Conservation (phyloP, 2,888 invertebrate genomes). For the Pammene fasciana region DNA sequence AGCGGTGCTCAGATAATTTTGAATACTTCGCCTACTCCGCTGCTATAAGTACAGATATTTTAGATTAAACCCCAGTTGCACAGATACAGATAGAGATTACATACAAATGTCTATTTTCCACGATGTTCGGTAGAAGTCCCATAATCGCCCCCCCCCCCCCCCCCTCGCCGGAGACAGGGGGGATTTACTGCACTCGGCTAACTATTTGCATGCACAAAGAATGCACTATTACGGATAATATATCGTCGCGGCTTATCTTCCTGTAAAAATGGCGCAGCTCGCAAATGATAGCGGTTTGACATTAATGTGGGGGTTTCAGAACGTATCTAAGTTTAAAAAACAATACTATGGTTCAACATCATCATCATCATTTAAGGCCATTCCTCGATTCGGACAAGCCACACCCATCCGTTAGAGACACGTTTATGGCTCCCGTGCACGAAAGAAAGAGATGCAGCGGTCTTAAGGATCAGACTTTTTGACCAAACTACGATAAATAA, state of each 20-base stretch:
- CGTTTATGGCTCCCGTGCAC: too few species aligned
- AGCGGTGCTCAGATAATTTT: too few species aligned
- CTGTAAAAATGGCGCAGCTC: constrained; percentile 36
- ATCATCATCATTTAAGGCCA: too few species aligned
- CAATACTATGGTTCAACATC: too few species aligned
- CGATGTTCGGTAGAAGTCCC: constrained; percentile 16
- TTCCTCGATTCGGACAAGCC: too few species aligned
- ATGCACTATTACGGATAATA: constrained; percentile 44
- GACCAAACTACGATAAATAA: too few species aligned
- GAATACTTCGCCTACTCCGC: too few species aligned
- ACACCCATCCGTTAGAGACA: too few species aligned
- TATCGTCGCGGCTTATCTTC: constrained; percentile 34
- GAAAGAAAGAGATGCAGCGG: too few species aligned
- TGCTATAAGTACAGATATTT: too few species aligned
- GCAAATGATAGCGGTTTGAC: constrained; percentile 34
- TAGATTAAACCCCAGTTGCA: too few species aligned
- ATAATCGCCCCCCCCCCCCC: constrained; percentile 9
- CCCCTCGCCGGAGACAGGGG: constrained; percentile 53
- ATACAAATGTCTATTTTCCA: constrained; percentile 13
- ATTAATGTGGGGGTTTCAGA: constrained; percentile 11
- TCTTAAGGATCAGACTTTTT: too few species aligned
- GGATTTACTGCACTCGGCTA: constrained; percentile 51
- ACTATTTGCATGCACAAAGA: constrained; percentile 58
- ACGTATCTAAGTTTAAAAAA: not conserved
- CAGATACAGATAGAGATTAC: not conserved